Evolutionary conservation across 1,140 invertebrate genomes (phyloP).

Genomic region (Heterodera carotae): DNA sequence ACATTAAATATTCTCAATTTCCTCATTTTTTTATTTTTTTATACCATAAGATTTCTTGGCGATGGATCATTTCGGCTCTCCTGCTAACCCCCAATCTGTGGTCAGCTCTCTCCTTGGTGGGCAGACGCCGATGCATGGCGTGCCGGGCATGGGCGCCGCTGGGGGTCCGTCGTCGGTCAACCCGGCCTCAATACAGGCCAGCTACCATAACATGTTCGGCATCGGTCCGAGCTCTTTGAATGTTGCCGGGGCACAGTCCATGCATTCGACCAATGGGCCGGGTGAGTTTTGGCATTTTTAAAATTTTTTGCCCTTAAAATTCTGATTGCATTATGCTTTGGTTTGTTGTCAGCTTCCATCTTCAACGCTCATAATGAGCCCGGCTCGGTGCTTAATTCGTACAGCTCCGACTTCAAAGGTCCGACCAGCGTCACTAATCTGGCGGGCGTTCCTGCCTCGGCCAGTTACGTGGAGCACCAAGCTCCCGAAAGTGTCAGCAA

Average conservation of each 20-base stretch:
- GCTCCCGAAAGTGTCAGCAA: conserved; percentile 44
- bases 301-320: neutral
- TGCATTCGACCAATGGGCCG: conserved; percentile 40
- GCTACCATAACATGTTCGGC: conserved; percentile 34
- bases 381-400: conserved; percentile 39
- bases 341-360: conserved; percentile 39
- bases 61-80: conserved; percentile 55
- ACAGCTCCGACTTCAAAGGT: conserved; percentile 22
- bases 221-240: conserved; percentile 40
- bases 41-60: neutral
- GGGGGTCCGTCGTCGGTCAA: conserved; percentile 37
- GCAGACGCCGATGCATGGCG: conserved; percentile 40
- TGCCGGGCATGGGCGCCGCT: conserved; percentile 6
- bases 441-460: conserved; percentile 39
- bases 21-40: neutral
- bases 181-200: conserved; percentile 28
- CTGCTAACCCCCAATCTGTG: conserved; percentile 48
- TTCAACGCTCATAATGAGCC: conserved; percentile 52
- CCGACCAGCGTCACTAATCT: conserved; percentile 26
- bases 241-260: conserved; percentile 21
- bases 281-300: conserved; percentile 16
- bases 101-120: conserved; percentile 49
- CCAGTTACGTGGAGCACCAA: conserved; percentile 24
- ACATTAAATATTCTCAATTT: neutral
- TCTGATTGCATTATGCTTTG: neutral